A percentile compares a stretch with the other conserved stretches of the same genome.
These are phyloP conservation scores for Nesospiza acunhae DNA, from an alignment of 2,113 vertebrate genomes.

Conservation along the genomic window DNA sequence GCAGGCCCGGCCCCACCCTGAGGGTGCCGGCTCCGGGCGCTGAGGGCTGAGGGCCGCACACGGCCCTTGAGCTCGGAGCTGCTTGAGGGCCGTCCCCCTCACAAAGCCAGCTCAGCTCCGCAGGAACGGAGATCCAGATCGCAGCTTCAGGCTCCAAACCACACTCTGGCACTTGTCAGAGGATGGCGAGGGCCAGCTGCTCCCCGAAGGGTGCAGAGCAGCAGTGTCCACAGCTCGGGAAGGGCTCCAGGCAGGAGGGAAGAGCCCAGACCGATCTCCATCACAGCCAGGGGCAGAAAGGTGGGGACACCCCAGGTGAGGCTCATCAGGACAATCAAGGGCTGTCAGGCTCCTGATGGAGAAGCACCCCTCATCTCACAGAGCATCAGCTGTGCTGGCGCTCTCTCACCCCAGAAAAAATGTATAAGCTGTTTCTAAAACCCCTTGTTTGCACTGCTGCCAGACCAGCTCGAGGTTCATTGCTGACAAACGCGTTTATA, in stretches of 20 bases:
- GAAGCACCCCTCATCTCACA: not conserved
- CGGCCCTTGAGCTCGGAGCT: fast-evolving
- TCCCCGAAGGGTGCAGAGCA: fast-evolving
- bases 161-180: fast-evolving
- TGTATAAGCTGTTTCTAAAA: not conserved
- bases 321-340: not conserved
- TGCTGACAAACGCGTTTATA: not conserved
- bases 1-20: fast-evolving
- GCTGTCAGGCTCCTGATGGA: not conserved
- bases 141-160: not conserved
- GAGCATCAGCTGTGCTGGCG: not conserved
- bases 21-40: fast-evolving
- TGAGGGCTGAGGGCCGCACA: fast-evolving
- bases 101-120: fast-evolving
- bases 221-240: fast-evolving
- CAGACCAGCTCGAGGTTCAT: not conserved
- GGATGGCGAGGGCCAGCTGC: fast-evolving
- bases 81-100: fast-evolving
- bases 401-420: not conserved
- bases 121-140: fast-evolving
- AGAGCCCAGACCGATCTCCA: no score
- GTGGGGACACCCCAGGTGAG: not conserved
- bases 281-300: fast-evolving
- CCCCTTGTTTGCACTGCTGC: fast-evolving
- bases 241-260: fast-evolving